Conservation (phyloP, 1,140 invertebrate genomes). For the Argopecten irradians region DNA sequence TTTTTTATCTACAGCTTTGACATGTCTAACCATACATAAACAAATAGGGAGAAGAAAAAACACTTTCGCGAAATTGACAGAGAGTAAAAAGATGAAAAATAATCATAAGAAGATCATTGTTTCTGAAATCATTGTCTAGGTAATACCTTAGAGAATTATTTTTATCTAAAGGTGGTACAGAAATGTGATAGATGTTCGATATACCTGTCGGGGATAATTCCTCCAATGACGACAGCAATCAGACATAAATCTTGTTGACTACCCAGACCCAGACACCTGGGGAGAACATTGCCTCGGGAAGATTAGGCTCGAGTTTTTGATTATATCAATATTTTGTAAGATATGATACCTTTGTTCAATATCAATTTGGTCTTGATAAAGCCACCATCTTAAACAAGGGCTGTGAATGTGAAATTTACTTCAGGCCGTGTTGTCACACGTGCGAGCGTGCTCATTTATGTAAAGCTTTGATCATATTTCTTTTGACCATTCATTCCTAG, state of each 20-base stretch:
- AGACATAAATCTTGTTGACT: neutral
- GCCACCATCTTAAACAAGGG: neutral
- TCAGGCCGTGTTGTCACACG: neutral
- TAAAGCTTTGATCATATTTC: neutral
- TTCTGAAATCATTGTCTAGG: neutral
- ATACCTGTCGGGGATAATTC: slow-evolving; percentile 3
- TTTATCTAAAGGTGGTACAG: neutral
- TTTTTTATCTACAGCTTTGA: too few relatives aligned
- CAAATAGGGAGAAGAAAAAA: too few relatives aligned
- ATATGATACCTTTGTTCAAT: neutral
- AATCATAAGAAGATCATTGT: neutral
- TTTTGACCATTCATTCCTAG: neutral
- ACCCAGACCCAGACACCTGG: neutral
- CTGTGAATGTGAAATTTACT: neutral
- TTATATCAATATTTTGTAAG: slow-evolving; percentile 11
- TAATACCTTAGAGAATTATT: neutral
- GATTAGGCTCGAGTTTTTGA: neutral
- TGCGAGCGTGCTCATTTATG: neutral
- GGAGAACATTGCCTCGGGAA: neutral
- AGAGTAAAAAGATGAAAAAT: too few relatives aligned
- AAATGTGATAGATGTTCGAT: neutral
- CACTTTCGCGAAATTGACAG: too few relatives aligned
- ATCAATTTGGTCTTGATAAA: neutral
- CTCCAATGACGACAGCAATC: neutral
- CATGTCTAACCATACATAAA: too few relatives aligned